These are phyloP conservation scores for Subanguina moxae DNA, from an alignment of 1,140 invertebrate species.

Conservation along the genomic window DNA sequence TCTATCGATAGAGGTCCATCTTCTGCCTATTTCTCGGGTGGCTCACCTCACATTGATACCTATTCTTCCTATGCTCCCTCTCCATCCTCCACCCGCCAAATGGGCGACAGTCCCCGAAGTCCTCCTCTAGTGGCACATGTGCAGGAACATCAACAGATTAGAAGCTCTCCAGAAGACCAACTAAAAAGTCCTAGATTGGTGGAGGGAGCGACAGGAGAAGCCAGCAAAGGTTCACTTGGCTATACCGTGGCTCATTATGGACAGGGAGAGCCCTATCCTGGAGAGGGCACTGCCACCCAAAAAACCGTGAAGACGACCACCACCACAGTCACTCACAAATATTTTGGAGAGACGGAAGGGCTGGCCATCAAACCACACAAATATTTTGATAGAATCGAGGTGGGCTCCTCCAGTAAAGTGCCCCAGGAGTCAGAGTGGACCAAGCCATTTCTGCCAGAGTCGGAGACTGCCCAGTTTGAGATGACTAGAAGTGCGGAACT, in stretches of 20 bases:
- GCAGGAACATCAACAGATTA: neutral
- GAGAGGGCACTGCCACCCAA: neutral
- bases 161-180: too few relatives aligned
- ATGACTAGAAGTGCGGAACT: conserved; percentile 43
- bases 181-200: conserved; percentile 11
- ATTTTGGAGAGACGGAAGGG: conserved; percentile 14
- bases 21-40: conserved; percentile 43
- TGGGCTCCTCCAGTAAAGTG: conserved; percentile 9
- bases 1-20: conserved; percentile 39
- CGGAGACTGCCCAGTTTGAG: conserved; percentile 39
- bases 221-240: conserved; percentile 33
- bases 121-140: conserved; percentile 31
- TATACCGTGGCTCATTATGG: conserved; percentile 51
- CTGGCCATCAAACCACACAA: conserved; percentile 12
- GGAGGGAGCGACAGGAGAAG: conserved; percentile 7
- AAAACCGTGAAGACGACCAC: conserved; percentile 2
- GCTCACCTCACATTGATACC: conserved; percentile 39
- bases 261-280: conserved; percentile 16
- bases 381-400: conserved; percentile 23
- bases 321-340: conserved; percentile 24
- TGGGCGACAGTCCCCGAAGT: conserved; percentile 24
- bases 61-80: conserved; percentile 31
- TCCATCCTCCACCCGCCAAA: conserved; percentile 27
- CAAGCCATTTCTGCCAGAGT: neutral
- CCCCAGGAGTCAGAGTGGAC: neutral